These are phyloP conservation scores for Antigone vipio DNA, from an alignment of 2,113 vertebrate species.

Conservation along the genomic window DNA sequence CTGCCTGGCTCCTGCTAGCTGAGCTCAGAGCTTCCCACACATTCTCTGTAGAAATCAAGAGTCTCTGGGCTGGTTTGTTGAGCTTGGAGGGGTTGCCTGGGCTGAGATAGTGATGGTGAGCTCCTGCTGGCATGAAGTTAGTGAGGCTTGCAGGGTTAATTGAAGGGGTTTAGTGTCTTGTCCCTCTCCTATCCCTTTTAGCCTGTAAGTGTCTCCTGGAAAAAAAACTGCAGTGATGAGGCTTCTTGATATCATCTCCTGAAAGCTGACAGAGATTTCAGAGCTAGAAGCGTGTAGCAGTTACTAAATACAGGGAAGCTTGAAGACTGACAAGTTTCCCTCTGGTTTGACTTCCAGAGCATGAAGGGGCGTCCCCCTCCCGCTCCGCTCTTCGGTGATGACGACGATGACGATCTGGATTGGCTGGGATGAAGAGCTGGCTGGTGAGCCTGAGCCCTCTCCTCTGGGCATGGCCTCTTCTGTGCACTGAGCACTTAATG, in stretches of 20 bases:
- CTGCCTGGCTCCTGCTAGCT: neutral
- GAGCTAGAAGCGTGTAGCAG: neutral
- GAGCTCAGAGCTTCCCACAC: neutral
- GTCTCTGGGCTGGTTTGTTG: neutral
- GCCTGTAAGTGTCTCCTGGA: neutral
- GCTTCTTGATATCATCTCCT: neutral
- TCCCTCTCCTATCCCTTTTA: neutral
- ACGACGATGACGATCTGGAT: constrained; percentile 86
- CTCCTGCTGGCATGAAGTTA: neutral
- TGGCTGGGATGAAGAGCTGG: constrained; percentile 85
- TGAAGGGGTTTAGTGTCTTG: neutral
- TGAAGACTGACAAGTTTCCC: neutral
- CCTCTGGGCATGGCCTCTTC: neutral
- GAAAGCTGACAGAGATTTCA: neutral
- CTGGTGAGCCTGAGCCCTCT: neutral
- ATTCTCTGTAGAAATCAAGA: neutral
- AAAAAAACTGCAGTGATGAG: neutral
- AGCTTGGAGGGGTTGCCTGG: neutral
- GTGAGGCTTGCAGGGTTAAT: neutral
- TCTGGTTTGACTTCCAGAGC: constrained; percentile 77
- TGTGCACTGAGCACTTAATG: neutral
- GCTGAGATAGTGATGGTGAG: neutral
- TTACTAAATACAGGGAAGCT: neutral
- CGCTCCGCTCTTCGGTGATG: constrained; percentile 87
- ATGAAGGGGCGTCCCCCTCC: constrained; percentile 92